These are phyloP conservation scores for Ellobium chinense DNA, from an alignment of 2,888 invertebrate species.

Conservation along the genomic window DNA sequence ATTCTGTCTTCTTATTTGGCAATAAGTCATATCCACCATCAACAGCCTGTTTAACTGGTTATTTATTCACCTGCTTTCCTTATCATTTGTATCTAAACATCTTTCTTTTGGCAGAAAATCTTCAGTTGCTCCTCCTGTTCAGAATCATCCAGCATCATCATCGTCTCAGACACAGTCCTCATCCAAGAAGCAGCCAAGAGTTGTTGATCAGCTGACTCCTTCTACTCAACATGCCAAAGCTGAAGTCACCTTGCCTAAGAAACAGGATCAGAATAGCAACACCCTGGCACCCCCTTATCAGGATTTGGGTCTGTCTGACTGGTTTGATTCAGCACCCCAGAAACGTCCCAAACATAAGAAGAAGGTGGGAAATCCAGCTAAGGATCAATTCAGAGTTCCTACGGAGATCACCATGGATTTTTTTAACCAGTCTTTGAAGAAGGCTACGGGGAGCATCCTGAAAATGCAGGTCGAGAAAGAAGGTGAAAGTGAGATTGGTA, in stretches of 20 bases:
- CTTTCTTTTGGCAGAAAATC: not conserved
- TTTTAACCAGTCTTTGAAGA: constrained; percentile 12
- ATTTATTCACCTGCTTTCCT: not conserved
- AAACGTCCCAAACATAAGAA: not conserved
- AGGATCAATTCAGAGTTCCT: not conserved
- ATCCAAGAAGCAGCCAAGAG: not conserved
- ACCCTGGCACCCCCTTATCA: not conserved
- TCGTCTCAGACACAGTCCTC: not conserved
- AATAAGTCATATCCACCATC: no score
- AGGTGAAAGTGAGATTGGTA: not conserved
- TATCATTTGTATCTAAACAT: not conserved
- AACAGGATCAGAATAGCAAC: not conserved
- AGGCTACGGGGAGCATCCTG: not conserved
- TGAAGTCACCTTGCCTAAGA: not conserved
- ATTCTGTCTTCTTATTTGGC: no score
- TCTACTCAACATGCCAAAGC: not conserved
- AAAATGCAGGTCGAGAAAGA: not conserved
- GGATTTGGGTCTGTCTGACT: constrained; percentile 4
- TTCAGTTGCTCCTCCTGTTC: not conserved
- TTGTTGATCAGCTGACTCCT: not conserved
- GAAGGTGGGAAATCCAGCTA: not conserved
- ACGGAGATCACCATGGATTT: not conserved
- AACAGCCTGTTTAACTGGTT: no score
- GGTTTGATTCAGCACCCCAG: not conserved
- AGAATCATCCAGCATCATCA: not conserved